Conservation (phyloP, 2,888 invertebrate species). For the Girardia tigrina region DNA sequence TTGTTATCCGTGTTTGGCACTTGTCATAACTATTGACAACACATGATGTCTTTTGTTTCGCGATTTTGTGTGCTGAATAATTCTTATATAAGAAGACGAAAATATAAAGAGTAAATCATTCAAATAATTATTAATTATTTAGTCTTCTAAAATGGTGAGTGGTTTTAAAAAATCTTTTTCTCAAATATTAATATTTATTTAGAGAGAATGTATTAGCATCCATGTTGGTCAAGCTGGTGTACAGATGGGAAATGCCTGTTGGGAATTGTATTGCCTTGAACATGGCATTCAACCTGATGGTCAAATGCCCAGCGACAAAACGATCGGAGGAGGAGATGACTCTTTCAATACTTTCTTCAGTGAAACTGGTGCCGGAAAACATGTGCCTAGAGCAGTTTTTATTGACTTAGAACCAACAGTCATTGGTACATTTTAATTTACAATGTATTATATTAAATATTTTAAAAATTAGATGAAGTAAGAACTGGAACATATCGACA, state of each 20-base stretch:
- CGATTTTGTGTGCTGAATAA: too few relatives aligned
- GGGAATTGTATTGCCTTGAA: slow-evolving; percentile 53
- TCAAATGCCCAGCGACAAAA: slow-evolving; percentile 56
- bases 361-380: slow-evolving; percentile 80
- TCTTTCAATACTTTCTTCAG: slow-evolving; percentile 63
- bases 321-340: slow-evolving; percentile 61
- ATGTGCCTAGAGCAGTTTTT: slow-evolving; percentile 78
- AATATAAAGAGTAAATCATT: too few relatives aligned
- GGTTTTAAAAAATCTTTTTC: too few relatives aligned
- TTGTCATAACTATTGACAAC: too few relatives aligned
- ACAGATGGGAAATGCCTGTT: slow-evolving; percentile 52
- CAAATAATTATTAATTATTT: too few relatives aligned
- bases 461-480: slow-evolving; percentile 42
- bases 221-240: slow-evolving; percentile 52
- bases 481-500: slow-evolving; percentile 42
- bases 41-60: too few relatives aligned
- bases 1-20: too few relatives aligned
- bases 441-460: too few relatives aligned
- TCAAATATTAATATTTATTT: background rate
- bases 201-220: slow-evolving; percentile 49
- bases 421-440: slow-evolving; percentile 51
- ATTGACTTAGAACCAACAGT: slow-evolving; percentile 86
- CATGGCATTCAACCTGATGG: slow-evolving; percentile 51
- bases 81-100: too few relatives aligned
- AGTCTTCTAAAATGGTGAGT: too few relatives aligned